Evolutionary conservation across 2,797 vertebrate species (phyloP), one percentile per base, ranked within the genome.

Genomic region (Apogon hyalosoma): DNA sequence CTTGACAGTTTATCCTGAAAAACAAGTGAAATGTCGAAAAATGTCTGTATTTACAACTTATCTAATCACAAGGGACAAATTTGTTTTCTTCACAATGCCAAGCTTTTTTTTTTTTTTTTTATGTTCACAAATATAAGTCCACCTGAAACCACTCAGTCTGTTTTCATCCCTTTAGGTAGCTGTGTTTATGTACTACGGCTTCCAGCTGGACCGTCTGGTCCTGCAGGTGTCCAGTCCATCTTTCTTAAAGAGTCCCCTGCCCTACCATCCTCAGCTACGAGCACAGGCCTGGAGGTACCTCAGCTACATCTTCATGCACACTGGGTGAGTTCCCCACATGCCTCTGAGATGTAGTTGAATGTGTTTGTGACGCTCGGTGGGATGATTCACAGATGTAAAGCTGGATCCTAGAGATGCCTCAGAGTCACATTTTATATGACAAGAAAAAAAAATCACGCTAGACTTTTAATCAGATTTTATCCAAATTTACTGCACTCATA

Each of bases 251-350:
- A 96, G 97, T 11, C 89, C 97, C 0, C 80, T 98, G 64, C 93
- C 97, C 6, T 99, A 98, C 80, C 97, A 98, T 72, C 97, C 97
- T 3, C 96, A 95, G 90, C 95, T 97, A 49, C 94, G 97, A 59
- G 93, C 92, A 0, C 97, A 99, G 88, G 96, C 95, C 66, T 99
- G 97, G 97, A 94, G 97, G 66, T 99, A 95, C 90, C 91, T 99
- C 89, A 99, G 95, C 63, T 99, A 99, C 89, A 94, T 96, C 87
- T 97, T 98, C 93, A 96, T 98, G 97, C 97, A 99, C 18, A 95
- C 97, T 0, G 97, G 97, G 97, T 99, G 87, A 96, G 97, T 84
- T 72, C 16, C 48, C 47, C 42, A 54, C 15, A 8, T 2, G 1
- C 24, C 19, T 1, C 6, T 50, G 1, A 8, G 36, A 19, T 11